A percentile compares a stretch with the other conserved stretches of the same genome.
Evolutionary conservation across 2,888 invertebrate species (phyloP).

Genomic region (Tipula unca): DNA sequence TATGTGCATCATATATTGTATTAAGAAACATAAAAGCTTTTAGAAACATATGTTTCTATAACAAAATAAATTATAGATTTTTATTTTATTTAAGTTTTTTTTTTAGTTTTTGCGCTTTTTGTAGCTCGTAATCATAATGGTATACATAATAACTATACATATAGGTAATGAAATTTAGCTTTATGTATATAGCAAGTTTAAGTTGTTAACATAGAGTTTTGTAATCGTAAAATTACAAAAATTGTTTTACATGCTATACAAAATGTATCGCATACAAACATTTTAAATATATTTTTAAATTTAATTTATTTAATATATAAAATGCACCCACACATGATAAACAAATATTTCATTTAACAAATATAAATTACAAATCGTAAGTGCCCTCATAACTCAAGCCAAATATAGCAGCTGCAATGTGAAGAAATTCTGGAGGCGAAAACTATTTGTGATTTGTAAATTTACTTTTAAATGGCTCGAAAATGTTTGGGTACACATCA

Average conservation of each 20-base stretch:
- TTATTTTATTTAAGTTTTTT: not conserved
- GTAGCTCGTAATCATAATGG: not conserved
- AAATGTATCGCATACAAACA: too few relatives aligned
- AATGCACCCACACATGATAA: too few relatives aligned
- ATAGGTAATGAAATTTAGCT: not conserved
- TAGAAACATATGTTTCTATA: conserved; percentile 19
- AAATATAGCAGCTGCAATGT: too few relatives aligned
- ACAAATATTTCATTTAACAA: too few relatives aligned
- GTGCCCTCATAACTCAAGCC: too few relatives aligned
- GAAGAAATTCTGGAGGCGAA: too few relatives aligned
- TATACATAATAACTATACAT: not conserved
- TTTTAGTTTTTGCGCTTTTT: not conserved
- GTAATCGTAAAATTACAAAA: not conserved
- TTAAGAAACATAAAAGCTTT: conserved; percentile 19
- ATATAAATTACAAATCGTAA: too few relatives aligned
- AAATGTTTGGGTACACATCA: too few relatives aligned
- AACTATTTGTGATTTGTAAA: too few relatives aligned
- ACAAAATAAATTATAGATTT: conserved; percentile 1
- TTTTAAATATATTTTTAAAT: too few relatives aligned
- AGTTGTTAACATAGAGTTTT: not conserved
- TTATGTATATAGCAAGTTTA: not conserved
- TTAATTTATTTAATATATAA: too few relatives aligned
- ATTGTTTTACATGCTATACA: not conserved
- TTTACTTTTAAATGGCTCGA: too few relatives aligned
- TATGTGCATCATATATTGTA: conserved; percentile 15